These are phyloP conservation scores for Prionailurus bengalensis DNA, from an alignment of 2,113 vertebrate genomes.

Conservation along the genomic window DNA sequence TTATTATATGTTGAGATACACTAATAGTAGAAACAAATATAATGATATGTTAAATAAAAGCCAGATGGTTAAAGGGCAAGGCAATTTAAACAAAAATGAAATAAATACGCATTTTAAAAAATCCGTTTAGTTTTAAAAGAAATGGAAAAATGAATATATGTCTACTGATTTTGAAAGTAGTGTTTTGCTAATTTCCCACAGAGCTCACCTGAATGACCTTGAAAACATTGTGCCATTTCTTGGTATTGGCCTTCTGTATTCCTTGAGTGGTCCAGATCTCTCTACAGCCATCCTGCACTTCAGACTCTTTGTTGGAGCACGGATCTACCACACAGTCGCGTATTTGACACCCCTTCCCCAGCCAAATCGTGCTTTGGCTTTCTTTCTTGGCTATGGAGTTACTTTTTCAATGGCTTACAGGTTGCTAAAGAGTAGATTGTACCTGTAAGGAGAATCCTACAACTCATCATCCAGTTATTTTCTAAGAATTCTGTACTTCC, in stretches of 20 bases:
- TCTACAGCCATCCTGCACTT: constrained; percentile 92
- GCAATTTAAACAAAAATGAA: neutral
- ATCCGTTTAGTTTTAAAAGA: neutral
- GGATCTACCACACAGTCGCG: constrained; percentile 90
- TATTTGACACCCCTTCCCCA: constrained; percentile 92
- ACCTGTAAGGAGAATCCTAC: constrained; percentile 74
- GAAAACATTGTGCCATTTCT: constrained; percentile 96
- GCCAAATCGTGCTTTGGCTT: constrained; percentile 91
- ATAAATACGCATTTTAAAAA: neutral
- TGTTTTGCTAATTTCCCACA: constrained; percentile 76
- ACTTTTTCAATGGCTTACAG: constrained; percentile 93
- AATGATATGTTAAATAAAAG: constrained; percentile 17
- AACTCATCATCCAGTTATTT: neutral
- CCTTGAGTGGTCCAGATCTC: constrained; percentile 90
- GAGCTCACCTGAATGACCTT: constrained; percentile 96
- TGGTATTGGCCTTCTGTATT: constrained; percentile 92
- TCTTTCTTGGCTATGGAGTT: constrained; percentile 83
- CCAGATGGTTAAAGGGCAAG: neutral
- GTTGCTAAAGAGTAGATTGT: constrained; percentile 82
- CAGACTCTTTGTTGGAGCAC: constrained; percentile 90
- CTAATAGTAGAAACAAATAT: constrained; percentile 30
- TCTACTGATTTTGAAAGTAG: neutral
- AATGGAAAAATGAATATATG: neutral
- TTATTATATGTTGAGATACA: neutral
- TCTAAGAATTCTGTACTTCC: constrained; percentile 6